Percentiles rank a stretch among this genome's conserved stretches.
These are phyloP conservation scores for Nansenia antarctica DNA, from an alignment of 2,113 vertebrate species.

Conservation along the genomic window DNA sequence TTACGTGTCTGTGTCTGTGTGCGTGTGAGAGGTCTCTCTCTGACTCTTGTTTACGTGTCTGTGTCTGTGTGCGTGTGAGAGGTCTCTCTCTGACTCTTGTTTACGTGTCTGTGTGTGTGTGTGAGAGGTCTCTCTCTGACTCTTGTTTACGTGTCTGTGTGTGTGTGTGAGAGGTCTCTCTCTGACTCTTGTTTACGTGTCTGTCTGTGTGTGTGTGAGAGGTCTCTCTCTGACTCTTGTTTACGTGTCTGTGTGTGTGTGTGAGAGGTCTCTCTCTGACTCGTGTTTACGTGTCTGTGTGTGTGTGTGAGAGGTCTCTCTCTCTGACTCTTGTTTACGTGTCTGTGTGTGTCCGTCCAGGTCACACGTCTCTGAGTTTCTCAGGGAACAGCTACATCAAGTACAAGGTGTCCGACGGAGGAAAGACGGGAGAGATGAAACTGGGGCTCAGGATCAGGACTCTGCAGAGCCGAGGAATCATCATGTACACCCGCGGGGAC, in stretches of 20 bases:
- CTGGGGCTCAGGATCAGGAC: slow-evolving; percentile 93
- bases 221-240: slow-evolving; percentile 6
- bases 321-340: neutral
- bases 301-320: neutral
- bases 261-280: slow-evolving; percentile 1
- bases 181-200: too few relatives aligned
- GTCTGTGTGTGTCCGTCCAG: slow-evolving; percentile 69
- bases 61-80: too few relatives aligned
- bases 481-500: slow-evolving; percentile 78
- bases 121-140: too few relatives aligned
- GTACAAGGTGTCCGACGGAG: slow-evolving; percentile 88
- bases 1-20: too few relatives aligned
- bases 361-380: slow-evolving; percentile 95
- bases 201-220: slow-evolving; percentile 58
- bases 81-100: too few relatives aligned
- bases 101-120: too few relatives aligned
- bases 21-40: too few relatives aligned
- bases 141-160: too few relatives aligned
- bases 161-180: too few relatives aligned
- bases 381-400: slow-evolving; percentile 97
- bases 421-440: slow-evolving; percentile 86
- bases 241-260: slow-evolving; percentile 61
- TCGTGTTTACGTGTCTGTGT: slow-evolving; percentile 13
- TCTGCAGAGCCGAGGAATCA: slow-evolving; percentile 89
- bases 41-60: too few relatives aligned